Percentiles rank a stretch among this genome's conserved stretches.
Evolutionary conservation across 2,113 vertebrate species (phyloP).

Genomic region (Pipa parva): DNA sequence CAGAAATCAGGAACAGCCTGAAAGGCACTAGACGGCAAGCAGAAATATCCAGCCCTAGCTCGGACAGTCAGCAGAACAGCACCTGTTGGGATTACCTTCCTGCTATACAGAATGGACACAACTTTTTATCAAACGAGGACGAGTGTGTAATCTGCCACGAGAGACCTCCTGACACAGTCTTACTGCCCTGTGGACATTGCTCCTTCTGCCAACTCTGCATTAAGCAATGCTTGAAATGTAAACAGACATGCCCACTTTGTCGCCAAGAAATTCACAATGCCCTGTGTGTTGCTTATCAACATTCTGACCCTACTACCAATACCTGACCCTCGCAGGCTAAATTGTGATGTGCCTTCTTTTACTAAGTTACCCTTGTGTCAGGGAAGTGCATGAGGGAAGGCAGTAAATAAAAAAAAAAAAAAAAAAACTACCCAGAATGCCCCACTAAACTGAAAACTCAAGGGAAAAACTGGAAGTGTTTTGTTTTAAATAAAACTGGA

Average conservation of each 20-base stretch:
- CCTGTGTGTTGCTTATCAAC: background rate
- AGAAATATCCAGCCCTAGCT: background rate
- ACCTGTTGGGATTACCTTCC: background rate
- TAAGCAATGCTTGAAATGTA: background rate
- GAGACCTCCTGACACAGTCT: background rate
- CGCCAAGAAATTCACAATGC: background rate
- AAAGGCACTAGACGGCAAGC: background rate
- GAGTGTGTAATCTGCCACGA: slow-evolving; percentile 25
- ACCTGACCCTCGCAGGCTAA: background rate
- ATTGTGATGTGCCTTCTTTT: too few species aligned
- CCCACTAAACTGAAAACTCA: too few species aligned
- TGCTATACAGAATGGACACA: background rate
- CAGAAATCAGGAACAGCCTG: background rate
- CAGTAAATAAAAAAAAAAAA: too few species aligned
- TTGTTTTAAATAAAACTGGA: too few species aligned
- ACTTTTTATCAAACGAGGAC: background rate
- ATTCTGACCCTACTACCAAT: too few species aligned
- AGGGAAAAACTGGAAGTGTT: too few species aligned
- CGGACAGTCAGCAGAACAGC: background rate
- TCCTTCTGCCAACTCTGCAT: slow-evolving; percentile 12
- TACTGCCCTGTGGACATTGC: slow-evolving; percentile 17
- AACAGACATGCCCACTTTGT: slow-evolving; percentile 11
- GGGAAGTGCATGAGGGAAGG: too few species aligned
- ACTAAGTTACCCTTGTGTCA: too few species aligned
- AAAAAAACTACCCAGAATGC: too few species aligned